Conservation (phyloP, 2,888 invertebrate genomes). For the Drosophila ezoana region DNA sequence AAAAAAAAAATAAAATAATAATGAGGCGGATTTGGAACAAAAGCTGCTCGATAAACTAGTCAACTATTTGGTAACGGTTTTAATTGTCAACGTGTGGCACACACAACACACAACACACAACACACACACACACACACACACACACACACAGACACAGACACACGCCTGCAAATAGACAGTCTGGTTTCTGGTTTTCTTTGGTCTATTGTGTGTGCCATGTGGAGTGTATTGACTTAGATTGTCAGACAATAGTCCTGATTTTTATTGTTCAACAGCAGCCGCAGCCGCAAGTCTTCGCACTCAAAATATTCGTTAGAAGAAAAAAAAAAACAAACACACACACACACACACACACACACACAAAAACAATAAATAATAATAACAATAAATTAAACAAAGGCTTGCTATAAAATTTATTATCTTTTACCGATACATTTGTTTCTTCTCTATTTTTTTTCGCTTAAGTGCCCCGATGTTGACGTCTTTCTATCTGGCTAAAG, state of each 20-base stretch:
- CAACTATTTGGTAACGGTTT: conserved; percentile 72
- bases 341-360: too few relatives aligned
- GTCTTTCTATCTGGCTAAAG: conserved; percentile 40
- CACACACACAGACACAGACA: conserved; percentile 7
- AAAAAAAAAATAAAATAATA: conserved; percentile 38
- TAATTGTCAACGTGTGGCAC: conserved; percentile 58
- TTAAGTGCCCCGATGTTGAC: conserved; percentile 44
- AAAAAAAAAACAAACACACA: too few relatives aligned
- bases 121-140: conserved; percentile 20
- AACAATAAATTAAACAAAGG: conserved; percentile 73
- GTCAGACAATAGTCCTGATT: conserved; percentile 76
- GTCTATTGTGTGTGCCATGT: conserved; percentile 48
- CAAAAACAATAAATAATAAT: conserved; percentile 45
- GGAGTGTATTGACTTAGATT: conserved; percentile 65
- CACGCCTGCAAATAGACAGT: conserved; percentile 1
- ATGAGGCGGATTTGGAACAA: conserved; percentile 41
- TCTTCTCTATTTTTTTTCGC: conserved; percentile 18
- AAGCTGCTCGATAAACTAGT: conserved; percentile 39
- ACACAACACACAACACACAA: conserved; percentile 17
- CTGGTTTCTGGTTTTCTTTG: conserved; percentile 26
- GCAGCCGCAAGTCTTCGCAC: conserved; percentile 3
- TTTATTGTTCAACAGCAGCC: conserved; percentile 58
- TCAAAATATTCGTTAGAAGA: conserved; percentile 21
- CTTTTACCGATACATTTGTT: conserved; percentile 71
- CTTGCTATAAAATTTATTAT: conserved; percentile 73